phyloP scores from a whole-genome alignment of 1,140 invertebrate species.

The Uloborus diversus region DNA sequence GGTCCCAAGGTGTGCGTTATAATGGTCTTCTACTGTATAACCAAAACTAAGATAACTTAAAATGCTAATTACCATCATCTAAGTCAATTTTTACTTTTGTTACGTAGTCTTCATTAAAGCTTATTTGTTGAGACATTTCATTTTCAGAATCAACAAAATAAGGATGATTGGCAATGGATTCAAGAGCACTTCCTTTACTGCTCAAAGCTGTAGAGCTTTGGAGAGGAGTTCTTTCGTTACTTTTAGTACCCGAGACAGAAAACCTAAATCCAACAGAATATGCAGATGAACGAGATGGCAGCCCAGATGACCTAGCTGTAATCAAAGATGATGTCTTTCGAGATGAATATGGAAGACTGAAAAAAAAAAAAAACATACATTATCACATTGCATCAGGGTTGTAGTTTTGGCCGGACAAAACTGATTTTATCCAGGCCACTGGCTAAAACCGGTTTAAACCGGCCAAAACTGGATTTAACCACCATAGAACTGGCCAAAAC shows the following conservation, averaged over 20 bases:
- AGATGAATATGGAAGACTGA: neutral
- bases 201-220: neutral
- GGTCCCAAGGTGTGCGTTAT: too few species aligned
- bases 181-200: neutral
- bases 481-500: too few species aligned
- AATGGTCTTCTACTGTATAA: too few species aligned
- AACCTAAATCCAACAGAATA: neutral
- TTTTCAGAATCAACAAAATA: neutral
- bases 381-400: too few species aligned
- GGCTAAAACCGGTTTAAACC: too few species aligned
- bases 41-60: neutral
- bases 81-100: conserved; percentile 17
- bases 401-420: too few species aligned
- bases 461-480: too few species aligned
- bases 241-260: neutral
- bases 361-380: neutral
- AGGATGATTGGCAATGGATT: neutral
- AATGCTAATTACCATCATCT: conserved; percentile 30
- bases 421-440: too few species aligned
- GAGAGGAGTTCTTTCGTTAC: neutral
- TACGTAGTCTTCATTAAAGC: neutral
- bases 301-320: conserved; percentile 16
- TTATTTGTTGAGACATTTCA: neutral
- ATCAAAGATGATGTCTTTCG: conserved; percentile 14
- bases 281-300: conserved; percentile 11